phyloP scores from a whole-genome alignment of 2,888 invertebrate genomes.

The Ophion ventricosus region DNA sequence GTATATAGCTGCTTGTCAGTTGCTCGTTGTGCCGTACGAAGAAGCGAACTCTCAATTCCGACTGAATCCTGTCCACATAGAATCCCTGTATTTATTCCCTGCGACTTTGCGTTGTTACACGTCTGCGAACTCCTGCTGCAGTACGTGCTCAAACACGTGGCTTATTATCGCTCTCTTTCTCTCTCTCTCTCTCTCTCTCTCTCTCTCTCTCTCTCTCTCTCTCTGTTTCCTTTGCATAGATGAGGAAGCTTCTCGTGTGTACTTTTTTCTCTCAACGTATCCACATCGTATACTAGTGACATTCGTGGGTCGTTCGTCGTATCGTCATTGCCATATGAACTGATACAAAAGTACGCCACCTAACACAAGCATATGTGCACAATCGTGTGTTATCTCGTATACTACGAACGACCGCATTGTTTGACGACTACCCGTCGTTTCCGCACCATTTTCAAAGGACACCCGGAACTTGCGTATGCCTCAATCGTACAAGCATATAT shows the following conservation, averaged over 20 bases:
- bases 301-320: conserved; percentile 12
- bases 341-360: conserved; percentile 27
- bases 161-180: not conserved
- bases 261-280: not conserved
- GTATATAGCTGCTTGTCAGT: not conserved
- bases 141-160: conserved; percentile 50
- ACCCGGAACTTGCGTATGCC: not conserved
- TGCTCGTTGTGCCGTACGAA: conserved; percentile 17
- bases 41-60: conserved; percentile 44
- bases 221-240: not conserved
- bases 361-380: conserved; percentile 7
- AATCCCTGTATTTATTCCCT: conserved; percentile 61
- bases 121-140: conserved; percentile 29
- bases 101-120: conserved; percentile 33
- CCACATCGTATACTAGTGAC: not conserved
- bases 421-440: conserved; percentile 36
- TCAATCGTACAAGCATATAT: not conserved
- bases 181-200: too few species aligned
- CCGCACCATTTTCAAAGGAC: conserved; percentile 44
- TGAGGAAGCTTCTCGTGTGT: conserved; percentile 16
- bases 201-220: not conserved
- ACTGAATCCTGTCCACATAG: conserved; percentile 60
- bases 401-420: conserved; percentile 31
- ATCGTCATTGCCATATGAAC: conserved; percentile 46
- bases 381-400: conserved; percentile 26